Base-by-base conservation (phyloP, 30 jellyfish, hydroid and myxozoan species). In the Catostylus mosaicus region DNA sequence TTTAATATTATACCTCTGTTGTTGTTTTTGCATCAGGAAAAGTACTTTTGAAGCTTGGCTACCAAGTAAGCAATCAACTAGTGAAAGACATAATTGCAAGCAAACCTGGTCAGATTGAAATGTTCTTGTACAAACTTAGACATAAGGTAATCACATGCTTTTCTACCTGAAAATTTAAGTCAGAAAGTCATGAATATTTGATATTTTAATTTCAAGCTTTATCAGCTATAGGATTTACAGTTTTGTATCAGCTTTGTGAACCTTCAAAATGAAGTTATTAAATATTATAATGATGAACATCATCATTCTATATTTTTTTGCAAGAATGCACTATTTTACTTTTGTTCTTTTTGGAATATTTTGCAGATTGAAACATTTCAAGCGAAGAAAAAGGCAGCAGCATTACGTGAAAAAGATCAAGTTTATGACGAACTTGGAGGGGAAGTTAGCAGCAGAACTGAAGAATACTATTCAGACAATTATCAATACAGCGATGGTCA, bases 301-400 rank as follows among this genome's bases (percentile, higher is more conserved):
- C n/a, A n/a, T n/a, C n/a, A n/a, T n/a, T n/a, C n/a, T n/a, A n/a
- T n/a, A n/a, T n/a, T n/a, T n/a, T n/a, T n/a, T n/a, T n/a, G n/a
- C n/a, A n/a, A n/a, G n/a, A n/a, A n/a, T n/a, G n/a, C n/a, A n/a
- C n/a, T n/a, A n/a, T n/a, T n/a, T n/a, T n/a, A n/a, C n/a, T n/a
- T n/a, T n/a, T n/a, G n/a, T n/a, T n/a, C n/a, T n/a, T n/a, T n/a
- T n/a, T n/a, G n/a, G n/a, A n/a, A n/a, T n/a, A n/a, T 30, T 57
- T 54, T 52, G 1, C 86, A 93, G 99, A 93, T 93, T 31, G 99
- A 93, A 30, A 65, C 78, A 37, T 93, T 80, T 62, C 85, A 83
- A 62, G 97, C 99, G 2, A 91, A 75, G 70, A 83, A 81, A 59
- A 93, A 93, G 64, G 97, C 97, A 16, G 90, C 88, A 56, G 94